A percentile compares a stretch with the other conserved stretches of the same genome.
Conservation (phyloP, 1,140 invertebrate genomes). For the Drosophila lowei region DNA sequence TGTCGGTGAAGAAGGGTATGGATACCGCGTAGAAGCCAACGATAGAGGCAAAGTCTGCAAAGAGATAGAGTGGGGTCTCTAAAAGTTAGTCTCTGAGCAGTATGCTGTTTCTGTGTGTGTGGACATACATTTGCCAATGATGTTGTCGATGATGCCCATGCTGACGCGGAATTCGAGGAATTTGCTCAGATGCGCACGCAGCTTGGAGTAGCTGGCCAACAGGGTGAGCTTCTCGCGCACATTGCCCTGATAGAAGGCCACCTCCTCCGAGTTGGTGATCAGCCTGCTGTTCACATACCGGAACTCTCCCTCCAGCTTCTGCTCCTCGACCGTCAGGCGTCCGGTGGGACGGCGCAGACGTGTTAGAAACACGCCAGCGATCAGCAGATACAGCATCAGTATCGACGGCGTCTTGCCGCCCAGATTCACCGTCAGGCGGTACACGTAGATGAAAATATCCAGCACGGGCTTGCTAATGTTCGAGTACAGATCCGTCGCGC, state of each 20-base stretch:
- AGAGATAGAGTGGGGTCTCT: neutral
- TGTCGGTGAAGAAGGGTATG: constrained; percentile 93
- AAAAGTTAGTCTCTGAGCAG: neutral
- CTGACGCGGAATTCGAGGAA: constrained; percentile 96
- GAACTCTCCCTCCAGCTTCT: constrained; percentile 98
- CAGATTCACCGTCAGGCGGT: constrained; percentile 92
- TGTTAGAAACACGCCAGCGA: constrained; percentile 92
- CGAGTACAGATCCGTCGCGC: constrained; percentile 97
- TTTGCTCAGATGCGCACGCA: constrained; percentile 94
- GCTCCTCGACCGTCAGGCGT: constrained; percentile 94
- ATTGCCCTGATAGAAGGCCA: constrained; percentile 98
- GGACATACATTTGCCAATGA: constrained; percentile 96
- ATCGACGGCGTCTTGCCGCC: constrained; percentile 93
- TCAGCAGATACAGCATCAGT: constrained; percentile 93
- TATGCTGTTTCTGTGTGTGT: neutral
- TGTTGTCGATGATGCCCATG: constrained; percentile 98
- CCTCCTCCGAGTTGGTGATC: constrained; percentile 98
- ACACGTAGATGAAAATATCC: constrained; percentile 97
- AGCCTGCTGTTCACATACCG: constrained; percentile 97
- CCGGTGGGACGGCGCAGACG: constrained; percentile 92
- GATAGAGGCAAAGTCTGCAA: constrained; percentile 94
- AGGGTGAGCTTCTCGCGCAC: constrained; percentile 94
- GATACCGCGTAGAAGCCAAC: constrained; percentile 98
- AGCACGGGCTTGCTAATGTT: constrained; percentile 98
- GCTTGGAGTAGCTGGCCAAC: constrained; percentile 93